phyloP scores from a whole-genome alignment of 2,888 invertebrate genomes.

The Aquatica leii region DNA sequence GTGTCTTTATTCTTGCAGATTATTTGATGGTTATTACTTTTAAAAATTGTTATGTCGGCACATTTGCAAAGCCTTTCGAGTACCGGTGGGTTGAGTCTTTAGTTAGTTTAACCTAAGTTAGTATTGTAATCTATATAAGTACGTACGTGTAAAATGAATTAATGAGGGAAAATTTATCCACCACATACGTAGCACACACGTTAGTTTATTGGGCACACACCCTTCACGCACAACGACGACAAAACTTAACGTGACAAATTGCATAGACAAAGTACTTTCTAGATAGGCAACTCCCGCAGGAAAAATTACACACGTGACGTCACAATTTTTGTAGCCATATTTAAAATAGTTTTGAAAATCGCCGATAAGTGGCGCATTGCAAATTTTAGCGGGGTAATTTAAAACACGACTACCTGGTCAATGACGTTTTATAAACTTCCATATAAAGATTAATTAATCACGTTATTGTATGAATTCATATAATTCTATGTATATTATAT shows the following conservation, averaged over 20 bases:
- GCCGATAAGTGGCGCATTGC: too few species aligned
- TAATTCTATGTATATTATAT: too few species aligned
- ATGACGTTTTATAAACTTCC: too few species aligned
- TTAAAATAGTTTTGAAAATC: too few species aligned
- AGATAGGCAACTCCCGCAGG: not conserved
- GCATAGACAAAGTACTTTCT: slow-evolving; percentile 27
- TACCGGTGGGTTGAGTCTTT: not conserved
- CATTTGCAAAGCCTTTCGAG: slow-evolving; percentile 14
- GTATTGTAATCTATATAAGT: not conserved
- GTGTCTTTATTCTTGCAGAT: too few species aligned
- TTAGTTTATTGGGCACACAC: slow-evolving; percentile 42
- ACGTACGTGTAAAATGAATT: slow-evolving; percentile 24
- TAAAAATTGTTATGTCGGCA: slow-evolving; percentile 8
- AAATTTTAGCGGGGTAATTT: too few species aligned
- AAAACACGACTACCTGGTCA: too few species aligned
- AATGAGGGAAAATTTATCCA: slow-evolving; percentile 43
- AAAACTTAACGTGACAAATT: slow-evolving; percentile 38
- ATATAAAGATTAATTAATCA: too few species aligned
- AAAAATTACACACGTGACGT: not conserved
- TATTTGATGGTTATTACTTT: too few species aligned
- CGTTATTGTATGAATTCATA: too few species aligned
- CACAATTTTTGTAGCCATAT: too few species aligned
- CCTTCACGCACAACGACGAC: slow-evolving; percentile 40
- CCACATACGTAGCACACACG: slow-evolving; percentile 52
- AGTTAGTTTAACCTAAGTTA: not conserved